Percentiles rank a stretch among this genome's conserved stretches.
phyloP scores from a whole-genome alignment of 1,140 invertebrate genomes.

The Aporrectodea caliginosa region DNA sequence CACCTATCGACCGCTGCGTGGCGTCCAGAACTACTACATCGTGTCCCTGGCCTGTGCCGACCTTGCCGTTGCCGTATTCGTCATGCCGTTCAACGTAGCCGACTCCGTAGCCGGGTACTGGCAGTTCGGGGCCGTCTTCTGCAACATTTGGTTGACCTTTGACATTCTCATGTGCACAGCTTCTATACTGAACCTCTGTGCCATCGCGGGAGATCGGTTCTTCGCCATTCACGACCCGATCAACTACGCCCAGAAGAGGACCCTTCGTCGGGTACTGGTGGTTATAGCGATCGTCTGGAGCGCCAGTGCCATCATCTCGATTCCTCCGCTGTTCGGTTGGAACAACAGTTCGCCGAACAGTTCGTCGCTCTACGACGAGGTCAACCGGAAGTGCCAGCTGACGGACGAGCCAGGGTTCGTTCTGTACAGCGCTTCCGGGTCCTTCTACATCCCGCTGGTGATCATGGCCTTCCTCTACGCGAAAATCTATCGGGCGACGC shows the following conservation, averaged over 20 bases:
- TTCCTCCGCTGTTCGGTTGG: constrained; percentile 93
- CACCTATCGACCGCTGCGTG: constrained; percentile 89
- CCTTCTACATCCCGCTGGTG: constrained; percentile 58
- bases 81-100: constrained; percentile 93
- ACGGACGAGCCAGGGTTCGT: constrained; percentile 57
- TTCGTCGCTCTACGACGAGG: constrained; percentile 32
- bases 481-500: constrained; percentile 49
- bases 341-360: background rate
- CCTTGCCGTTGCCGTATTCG: constrained; percentile 89
- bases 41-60: constrained; percentile 96
- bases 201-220: constrained; percentile 73
- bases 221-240: constrained; percentile 95
- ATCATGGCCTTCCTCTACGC: constrained; percentile 58
- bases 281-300: constrained; percentile 91
- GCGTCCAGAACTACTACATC: constrained; percentile 97
- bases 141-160: constrained; percentile 93
- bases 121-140: constrained; percentile 84
- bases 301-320: constrained; percentile 84
- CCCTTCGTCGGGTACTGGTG: constrained; percentile 79
- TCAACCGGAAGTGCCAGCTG: constrained; percentile 49
- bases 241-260: constrained; percentile 92
- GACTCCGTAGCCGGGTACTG: constrained; percentile 69
- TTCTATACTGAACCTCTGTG: constrained; percentile 92
- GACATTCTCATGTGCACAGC: constrained; percentile 95
- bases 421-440: constrained; percentile 56